These are phyloP conservation scores for Galago senegalensis DNA, from an alignment of 2,797 vertebrate genomes.

Conservation along the genomic window DNA sequence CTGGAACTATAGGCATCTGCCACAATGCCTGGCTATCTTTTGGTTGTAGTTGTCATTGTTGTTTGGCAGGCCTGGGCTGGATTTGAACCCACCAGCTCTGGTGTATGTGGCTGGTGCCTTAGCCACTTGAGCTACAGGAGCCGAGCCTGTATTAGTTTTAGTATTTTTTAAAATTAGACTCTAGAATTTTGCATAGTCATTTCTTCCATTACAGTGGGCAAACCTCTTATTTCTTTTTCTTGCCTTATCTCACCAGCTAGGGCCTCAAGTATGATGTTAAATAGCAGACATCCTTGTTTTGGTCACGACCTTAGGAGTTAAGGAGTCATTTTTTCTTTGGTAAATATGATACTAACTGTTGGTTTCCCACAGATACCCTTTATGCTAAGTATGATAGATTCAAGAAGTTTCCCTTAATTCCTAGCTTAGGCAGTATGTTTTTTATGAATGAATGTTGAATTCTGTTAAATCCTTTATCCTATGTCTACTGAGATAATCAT, in stretches of 20 bases:
- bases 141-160: not conserved
- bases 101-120: too few relatives aligned
- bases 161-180: not conserved
- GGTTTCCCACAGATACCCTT: not conserved
- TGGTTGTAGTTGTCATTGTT: too few relatives aligned
- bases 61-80: too few relatives aligned
- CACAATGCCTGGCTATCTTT: too few relatives aligned
- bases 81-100: too few relatives aligned
- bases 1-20: too few relatives aligned
- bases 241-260: not conserved
- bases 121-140: too few relatives aligned
- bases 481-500: not conserved
- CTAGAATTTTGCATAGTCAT: not conserved
- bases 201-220: not conserved
- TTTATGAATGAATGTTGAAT: not conserved
- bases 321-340: not conserved
- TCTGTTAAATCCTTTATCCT: slow-evolving; percentile 21
- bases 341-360: not conserved
- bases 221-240: not conserved
- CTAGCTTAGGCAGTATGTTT: not conserved
- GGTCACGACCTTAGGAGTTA: not conserved
- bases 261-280: not conserved
- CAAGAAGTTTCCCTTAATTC: not conserved
- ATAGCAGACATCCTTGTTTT: not conserved
- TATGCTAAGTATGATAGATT: not conserved